A percentile compares a stretch with the other conserved stretches of the same genome.
Conservation (phyloP, 2,113 vertebrate species). For the Heterocephalus glaber region DNA sequence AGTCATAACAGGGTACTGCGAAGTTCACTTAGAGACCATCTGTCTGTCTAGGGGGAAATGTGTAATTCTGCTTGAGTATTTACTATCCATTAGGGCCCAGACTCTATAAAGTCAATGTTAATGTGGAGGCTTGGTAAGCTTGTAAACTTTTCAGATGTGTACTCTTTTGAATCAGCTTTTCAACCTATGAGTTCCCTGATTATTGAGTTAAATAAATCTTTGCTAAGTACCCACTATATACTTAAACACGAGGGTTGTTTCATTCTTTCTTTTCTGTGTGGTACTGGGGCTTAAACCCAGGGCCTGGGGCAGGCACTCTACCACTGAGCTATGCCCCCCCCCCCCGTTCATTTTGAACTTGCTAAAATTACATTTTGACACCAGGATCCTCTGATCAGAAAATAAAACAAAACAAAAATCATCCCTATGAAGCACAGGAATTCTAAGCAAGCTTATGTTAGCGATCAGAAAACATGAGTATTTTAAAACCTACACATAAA, state of each 20-base stretch:
- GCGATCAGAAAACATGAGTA: not conserved
- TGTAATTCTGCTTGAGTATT: not conserved
- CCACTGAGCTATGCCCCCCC: not conserved
- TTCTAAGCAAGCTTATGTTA: not conserved
- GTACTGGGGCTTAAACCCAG: not conserved
- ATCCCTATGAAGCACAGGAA: not conserved
- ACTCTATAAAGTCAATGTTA: not conserved
- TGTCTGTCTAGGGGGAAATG: not conserved
- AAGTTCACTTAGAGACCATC: not conserved
- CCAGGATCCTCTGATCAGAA: not conserved
- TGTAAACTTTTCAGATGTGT: not conserved
- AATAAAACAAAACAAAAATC: not conserved
- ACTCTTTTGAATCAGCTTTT: not conserved
- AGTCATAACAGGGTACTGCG: not conserved
- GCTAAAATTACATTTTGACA: not conserved
- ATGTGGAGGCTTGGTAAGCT: not conserved
- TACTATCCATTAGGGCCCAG: not conserved
- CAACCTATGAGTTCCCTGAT: not conserved
- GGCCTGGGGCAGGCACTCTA: not conserved
- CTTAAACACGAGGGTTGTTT: not conserved
- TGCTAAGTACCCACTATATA: not conserved
- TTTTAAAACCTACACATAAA: not conserved
- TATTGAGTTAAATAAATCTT: not conserved
- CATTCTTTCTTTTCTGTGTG: not conserved
- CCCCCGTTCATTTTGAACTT: not conserved